A percentile compares a stretch with the other conserved stretches of the same genome.
phyloP scores from a whole-genome alignment of 1,140 invertebrate species.

The Coelopa frigida region DNA sequence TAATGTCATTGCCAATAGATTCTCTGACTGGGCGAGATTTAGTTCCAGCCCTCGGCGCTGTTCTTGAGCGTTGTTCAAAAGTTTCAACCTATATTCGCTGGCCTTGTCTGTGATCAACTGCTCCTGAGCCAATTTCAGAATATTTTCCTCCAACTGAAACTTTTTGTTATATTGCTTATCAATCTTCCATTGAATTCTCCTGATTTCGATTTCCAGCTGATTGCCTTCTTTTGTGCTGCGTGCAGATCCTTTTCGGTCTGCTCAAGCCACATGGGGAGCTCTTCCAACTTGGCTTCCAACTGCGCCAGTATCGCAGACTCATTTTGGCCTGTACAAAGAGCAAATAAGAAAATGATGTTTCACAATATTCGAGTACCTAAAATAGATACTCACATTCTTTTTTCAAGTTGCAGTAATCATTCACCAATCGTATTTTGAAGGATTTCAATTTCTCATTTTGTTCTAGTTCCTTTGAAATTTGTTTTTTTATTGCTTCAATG shows the following conservation, averaged over 20 bases:
- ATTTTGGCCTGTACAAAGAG: slow-evolving; percentile 28
- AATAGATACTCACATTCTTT: slow-evolving; percentile 33
- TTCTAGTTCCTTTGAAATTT: slow-evolving; percentile 57
- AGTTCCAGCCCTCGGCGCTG: slow-evolving; percentile 50
- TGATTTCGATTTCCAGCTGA: slow-evolving; percentile 26
- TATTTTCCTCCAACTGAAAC: slow-evolving; percentile 53
- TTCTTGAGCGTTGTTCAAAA: slow-evolving; percentile 46
- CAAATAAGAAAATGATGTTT: neutral
- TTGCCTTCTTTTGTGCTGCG: slow-evolving; percentile 40
- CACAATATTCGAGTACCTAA: neutral
- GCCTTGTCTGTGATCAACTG: slow-evolving; percentile 62
- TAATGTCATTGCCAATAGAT: slow-evolving; percentile 53
- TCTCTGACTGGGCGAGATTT: slow-evolving; percentile 54
- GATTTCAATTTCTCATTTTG: slow-evolving; percentile 56
- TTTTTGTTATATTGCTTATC: slow-evolving; percentile 51
- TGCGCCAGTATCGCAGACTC: slow-evolving; percentile 33
- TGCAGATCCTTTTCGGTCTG: slow-evolving; percentile 54
- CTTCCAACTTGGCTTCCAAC: slow-evolving; percentile 49
- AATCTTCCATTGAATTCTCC: slow-evolving; percentile 38
- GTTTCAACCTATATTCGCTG: slow-evolving; percentile 47
- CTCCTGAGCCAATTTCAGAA: slow-evolving; percentile 57
- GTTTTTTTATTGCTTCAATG: slow-evolving; percentile 54
- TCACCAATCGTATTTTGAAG: slow-evolving; percentile 51
- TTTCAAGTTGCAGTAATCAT: slow-evolving; percentile 48
- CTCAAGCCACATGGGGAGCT: slow-evolving; percentile 49